phyloP scores from a whole-genome alignment of 2,113 vertebrate species.

The Menidia beryllina region DNA sequence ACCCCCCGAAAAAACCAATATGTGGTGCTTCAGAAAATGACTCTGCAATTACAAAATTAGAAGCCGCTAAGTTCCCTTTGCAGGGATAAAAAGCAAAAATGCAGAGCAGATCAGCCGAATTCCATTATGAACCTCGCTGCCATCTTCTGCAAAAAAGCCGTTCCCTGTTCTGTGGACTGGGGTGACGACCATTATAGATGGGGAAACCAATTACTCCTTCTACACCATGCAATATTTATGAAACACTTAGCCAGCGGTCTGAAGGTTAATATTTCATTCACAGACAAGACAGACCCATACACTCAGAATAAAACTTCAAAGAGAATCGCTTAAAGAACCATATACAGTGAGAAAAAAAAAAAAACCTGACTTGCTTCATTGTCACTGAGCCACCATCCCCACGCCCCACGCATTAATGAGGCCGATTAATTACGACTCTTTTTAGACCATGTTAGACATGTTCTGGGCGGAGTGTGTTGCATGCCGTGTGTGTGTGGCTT shows the following conservation, averaged over 20 bases:
- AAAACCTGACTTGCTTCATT: slow-evolving; percentile 48
- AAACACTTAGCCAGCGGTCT: slow-evolving; percentile 78
- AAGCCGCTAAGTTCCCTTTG: slow-evolving; percentile 43
- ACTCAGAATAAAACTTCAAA: slow-evolving; percentile 63
- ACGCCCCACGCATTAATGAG: slow-evolving; percentile 24
- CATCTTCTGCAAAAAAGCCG: slow-evolving; percentile 39
- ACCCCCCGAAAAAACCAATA: slow-evolving; percentile 29
- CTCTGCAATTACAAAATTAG: slow-evolving; percentile 42
- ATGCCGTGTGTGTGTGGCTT: slow-evolving; percentile 55
- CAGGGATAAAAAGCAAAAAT: slow-evolving; percentile 19
- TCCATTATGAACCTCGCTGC: slow-evolving; percentile 41
- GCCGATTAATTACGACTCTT: slow-evolving; percentile 55
- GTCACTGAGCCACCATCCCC: slow-evolving; percentile 19
- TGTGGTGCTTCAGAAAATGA: slow-evolving; percentile 27
- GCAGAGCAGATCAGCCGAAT: slow-evolving; percentile 47
- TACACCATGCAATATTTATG: slow-evolving; percentile 79
- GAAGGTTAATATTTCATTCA: slow-evolving; percentile 80
- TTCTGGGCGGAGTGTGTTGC: slow-evolving; percentile 34
- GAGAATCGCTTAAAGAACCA: slow-evolving; percentile 56
- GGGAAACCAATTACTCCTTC: slow-evolving; percentile 77
- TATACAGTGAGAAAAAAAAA: slow-evolving; percentile 27
- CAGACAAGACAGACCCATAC: slow-evolving; percentile 66
- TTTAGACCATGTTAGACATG: slow-evolving; percentile 31
- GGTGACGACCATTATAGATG: slow-evolving; percentile 75
- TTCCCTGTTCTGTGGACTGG: slow-evolving; percentile 44